phyloP scores from a whole-genome alignment of 2,113 vertebrate genomes.

The Trochalopteron elliotii region DNA sequence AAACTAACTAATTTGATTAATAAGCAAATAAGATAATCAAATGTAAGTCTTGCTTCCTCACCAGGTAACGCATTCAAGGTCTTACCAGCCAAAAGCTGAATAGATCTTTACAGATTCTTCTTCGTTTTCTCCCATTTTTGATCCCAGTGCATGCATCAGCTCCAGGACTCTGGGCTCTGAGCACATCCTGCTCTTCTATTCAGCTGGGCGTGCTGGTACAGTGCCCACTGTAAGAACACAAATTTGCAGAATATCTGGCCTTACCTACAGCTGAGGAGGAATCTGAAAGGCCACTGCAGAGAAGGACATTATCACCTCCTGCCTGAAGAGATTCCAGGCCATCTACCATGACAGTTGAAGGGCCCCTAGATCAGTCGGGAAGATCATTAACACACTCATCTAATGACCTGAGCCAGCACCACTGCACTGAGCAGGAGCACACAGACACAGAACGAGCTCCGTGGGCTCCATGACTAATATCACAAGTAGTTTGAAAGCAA shows the following conservation, averaged over 20 bases:
- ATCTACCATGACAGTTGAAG: background rate
- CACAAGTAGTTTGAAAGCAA: background rate
- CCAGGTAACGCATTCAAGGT: background rate
- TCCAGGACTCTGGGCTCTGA: background rate
- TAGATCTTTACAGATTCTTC: background rate
- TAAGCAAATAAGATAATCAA: background rate
- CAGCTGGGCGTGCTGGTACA: background rate
- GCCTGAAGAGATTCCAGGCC: background rate
- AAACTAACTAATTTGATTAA: background rate
- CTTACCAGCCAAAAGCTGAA: background rate
- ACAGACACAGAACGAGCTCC: background rate
- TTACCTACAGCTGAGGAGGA: background rate
- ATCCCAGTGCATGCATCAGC: background rate
- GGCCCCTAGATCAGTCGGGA: background rate
- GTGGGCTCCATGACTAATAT: background rate
- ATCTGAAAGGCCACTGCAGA: background rate
- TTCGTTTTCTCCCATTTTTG: background rate
- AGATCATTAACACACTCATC: background rate
- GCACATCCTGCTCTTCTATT: background rate
- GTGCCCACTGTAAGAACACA: background rate
- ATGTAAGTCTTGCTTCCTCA: background rate
- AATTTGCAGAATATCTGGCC: background rate
- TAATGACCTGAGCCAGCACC: background rate
- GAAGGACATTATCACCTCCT: background rate
- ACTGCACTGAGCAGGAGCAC: background rate